Base-by-base conservation (phyloP, 2,797 vertebrate species). In the Octomys mimax region DNA sequence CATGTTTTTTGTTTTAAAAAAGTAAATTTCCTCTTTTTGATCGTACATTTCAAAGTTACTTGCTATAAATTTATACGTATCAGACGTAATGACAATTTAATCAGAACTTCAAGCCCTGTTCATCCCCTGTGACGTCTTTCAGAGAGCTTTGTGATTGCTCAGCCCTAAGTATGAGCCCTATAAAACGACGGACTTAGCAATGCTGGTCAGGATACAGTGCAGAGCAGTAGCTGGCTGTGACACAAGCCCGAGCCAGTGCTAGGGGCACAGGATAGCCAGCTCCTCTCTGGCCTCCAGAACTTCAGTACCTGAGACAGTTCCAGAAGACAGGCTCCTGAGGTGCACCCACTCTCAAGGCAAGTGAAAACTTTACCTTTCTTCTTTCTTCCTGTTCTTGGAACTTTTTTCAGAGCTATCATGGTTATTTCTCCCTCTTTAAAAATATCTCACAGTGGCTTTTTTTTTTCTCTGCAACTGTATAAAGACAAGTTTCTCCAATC, bases 61-160 rank as follows among this genome's bases (percentile, higher is more conserved):
- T 92, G 95, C 91, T 66, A 87, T 97, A 97, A 98, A 97, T 98
- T 98, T 98, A 96, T 96, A 97, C 92, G 98, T 97, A 98, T 98
- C 97, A 98, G 97, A 92, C n/a, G 73, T 95, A 92, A 87, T 70
- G 88, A 82, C 82, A 96, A 98, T 98, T 98, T 98, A 98, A 98
- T 95, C 97, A 97, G 98, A 98, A 98, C 87, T 96, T 97, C 97
- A 86, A 92, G 91, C 92, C 95, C 88, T 98, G 98, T 97, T 96
- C 90, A 96, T 98, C 98, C 98, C 97, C 77, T 87, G 98, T 99
- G 99, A 99, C 99, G 99, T 99, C 99, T 99, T 98, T 97, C 96
- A 95, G 97, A 98, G 98, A 98, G 98, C 98, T 99, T 99, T 99
- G 99, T 98, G 98, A 98, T 98, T 98, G 98, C 98, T 98, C 98